These are phyloP conservation scores for Papilio polyxenes DNA, from an alignment of 1,140 invertebrate genomes.

Conservation along the genomic window DNA sequence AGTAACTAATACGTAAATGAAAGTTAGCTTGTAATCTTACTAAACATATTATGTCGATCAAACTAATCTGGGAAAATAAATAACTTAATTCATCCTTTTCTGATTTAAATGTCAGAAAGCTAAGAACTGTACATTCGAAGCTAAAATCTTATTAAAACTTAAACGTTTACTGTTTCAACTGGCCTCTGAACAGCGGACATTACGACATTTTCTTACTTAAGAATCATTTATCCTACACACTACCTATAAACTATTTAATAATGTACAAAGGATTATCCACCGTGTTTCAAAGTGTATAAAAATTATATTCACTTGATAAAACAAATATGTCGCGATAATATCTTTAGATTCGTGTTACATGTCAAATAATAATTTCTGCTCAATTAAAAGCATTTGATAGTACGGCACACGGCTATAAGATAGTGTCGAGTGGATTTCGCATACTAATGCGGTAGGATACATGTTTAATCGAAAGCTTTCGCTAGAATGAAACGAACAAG, in stretches of 20 bases:
- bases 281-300: background rate
- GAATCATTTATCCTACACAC: conserved; percentile 17
- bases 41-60: no score
- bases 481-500: no score
- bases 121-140: no score
- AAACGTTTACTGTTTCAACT: background rate
- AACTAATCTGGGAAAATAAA: no score
- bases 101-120: no score
- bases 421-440: conserved; percentile 12
- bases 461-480: no score
- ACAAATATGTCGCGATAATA: background rate
- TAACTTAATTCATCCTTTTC: no score
- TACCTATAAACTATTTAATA: background rate
- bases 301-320: background rate
- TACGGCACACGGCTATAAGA: conserved; percentile 12
- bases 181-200: no score
- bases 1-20: no score
- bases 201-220: conserved; percentile 27
- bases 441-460: background rate
- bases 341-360: conserved; percentile 33
- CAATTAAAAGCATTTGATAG: conserved; percentile 39
- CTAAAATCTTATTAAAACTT: background rate
- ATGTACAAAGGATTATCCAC: background rate
- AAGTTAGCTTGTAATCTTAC: no score
- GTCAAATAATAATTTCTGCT: conserved; percentile 42